A percentile compares a stretch with the other conserved stretches of the same genome.
These are phyloP conservation scores for Blastobasis adustella DNA, from an alignment of 2,888 invertebrate genomes.

Conservation along the genomic window DNA sequence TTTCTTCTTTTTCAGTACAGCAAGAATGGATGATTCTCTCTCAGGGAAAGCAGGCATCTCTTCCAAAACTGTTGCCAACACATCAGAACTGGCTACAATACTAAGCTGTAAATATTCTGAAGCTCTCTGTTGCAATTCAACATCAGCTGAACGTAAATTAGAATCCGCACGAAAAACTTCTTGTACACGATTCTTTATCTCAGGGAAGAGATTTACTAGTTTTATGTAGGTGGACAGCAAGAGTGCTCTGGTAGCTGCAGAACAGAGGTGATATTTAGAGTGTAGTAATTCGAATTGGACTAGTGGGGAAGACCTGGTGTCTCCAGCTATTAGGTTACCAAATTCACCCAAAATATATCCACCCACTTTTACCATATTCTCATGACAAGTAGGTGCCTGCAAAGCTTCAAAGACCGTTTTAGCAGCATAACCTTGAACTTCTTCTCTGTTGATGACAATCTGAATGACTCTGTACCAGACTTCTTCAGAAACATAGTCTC, in stretches of 20 bases:
- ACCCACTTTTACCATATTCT: constrained; percentile 99
- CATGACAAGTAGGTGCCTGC: constrained; percentile 99
- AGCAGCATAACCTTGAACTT: constrained; percentile 99
- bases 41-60: constrained; percentile 99
- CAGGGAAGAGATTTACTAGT: constrained; percentile 99
- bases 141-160: constrained; percentile 97
- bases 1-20: constrained; percentile 98
- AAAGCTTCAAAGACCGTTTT: constrained; percentile 99
- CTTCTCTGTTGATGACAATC: constrained; percentile 99
- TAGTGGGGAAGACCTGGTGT: constrained; percentile 95
- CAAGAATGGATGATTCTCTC: constrained; percentile 96
- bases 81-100: constrained; percentile 96
- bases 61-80: constrained; percentile 97
- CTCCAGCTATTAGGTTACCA: constrained; percentile 99
- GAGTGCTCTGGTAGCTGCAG: constrained; percentile 96
- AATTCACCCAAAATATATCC: constrained; percentile 99
- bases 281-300: constrained; percentile 99
- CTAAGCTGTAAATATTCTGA: constrained; percentile 98
- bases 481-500: constrained; percentile 99
- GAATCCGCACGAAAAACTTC: constrained; percentile 96
- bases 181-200: constrained; percentile 96
- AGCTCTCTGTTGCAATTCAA: constrained; percentile 97
- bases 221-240: constrained; percentile 98
- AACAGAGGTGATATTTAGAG: constrained; percentile 99
- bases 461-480: constrained; percentile 99